Evolutionary conservation across 2,113 vertebrate species (phyloP).

Genomic region (Heterocephalus glaber): DNA sequence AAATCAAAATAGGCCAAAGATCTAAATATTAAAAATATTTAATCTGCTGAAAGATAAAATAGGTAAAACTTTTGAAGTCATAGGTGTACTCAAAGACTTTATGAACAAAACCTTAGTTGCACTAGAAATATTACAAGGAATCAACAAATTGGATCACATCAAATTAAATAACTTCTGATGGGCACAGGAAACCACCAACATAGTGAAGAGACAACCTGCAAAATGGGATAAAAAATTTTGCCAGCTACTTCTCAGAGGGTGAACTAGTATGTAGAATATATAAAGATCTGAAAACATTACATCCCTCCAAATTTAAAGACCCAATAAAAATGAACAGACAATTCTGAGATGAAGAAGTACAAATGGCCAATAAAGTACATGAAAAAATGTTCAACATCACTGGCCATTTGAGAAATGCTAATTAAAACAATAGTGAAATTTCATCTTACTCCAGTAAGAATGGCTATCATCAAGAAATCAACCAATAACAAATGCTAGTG

Average conservation of each 20-base stretch:
- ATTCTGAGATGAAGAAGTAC: neutral
- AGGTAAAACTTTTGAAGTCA: neutral
- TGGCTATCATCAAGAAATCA: neutral
- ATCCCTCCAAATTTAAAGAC: neutral
- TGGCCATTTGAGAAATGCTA: neutral
- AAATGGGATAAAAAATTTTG: neutral
- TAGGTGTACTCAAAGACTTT: neutral
- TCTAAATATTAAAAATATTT: neutral
- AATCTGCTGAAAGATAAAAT: neutral
- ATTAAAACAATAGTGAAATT: neutral
- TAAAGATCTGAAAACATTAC: neutral
- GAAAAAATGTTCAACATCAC: neutral
- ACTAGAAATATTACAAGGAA: neutral
- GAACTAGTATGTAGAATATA: neutral
- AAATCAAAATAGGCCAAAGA: neutral
- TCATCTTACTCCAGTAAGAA: neutral
- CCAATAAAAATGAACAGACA: neutral
- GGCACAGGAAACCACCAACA: neutral
- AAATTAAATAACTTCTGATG: neutral
- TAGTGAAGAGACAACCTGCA: neutral
- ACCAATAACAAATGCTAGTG: neutral
- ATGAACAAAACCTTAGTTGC: neutral
- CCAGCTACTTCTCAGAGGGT: neutral
- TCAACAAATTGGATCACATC: neutral
- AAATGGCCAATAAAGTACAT: neutral